Percentiles rank a stretch among this genome's conserved stretches.
These are phyloP conservation scores for Callimico goeldii DNA, from an alignment of 2,797 vertebrate species.

Conservation along the genomic window DNA sequence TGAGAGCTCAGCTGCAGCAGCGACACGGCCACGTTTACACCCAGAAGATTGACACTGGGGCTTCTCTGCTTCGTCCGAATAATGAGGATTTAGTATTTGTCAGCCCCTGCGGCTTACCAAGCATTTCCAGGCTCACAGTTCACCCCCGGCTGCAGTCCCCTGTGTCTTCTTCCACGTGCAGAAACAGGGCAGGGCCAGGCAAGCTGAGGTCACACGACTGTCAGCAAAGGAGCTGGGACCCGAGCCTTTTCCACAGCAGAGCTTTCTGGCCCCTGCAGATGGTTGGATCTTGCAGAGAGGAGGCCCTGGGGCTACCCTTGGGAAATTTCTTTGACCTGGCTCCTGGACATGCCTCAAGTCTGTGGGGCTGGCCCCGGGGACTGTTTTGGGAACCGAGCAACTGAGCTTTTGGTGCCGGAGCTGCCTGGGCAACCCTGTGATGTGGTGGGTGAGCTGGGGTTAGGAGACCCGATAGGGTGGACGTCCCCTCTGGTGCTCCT, in stretches of 20 bases:
- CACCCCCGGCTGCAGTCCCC: fast-evolving
- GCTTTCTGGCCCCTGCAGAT: neutral
- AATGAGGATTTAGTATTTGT: neutral
- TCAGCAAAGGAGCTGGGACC: neutral
- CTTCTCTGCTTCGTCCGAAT: fast-evolving
- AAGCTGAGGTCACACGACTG: fast-evolving
- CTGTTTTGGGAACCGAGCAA: fast-evolving
- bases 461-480: fast-evolving
- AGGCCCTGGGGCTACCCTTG: neutral
- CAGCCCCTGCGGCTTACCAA: fast-evolving
- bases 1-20: fast-evolving
- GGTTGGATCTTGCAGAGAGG: neutral
- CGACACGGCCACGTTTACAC: fast-evolving
- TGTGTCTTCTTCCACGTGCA: neutral
- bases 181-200: neutral
- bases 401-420: fast-evolving
- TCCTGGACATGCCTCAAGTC: neutral
- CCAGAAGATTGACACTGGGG: neutral
- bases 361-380: too few relatives aligned
- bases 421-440: neutral
- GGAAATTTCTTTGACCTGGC: neutral
- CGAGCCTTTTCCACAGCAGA: neutral
- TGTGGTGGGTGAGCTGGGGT: neutral
- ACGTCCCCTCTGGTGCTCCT: neutral
- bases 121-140: too few relatives aligned